phyloP scores from a whole-genome alignment of 2,888 invertebrate genomes.

The Dolichopus griseipennis region DNA sequence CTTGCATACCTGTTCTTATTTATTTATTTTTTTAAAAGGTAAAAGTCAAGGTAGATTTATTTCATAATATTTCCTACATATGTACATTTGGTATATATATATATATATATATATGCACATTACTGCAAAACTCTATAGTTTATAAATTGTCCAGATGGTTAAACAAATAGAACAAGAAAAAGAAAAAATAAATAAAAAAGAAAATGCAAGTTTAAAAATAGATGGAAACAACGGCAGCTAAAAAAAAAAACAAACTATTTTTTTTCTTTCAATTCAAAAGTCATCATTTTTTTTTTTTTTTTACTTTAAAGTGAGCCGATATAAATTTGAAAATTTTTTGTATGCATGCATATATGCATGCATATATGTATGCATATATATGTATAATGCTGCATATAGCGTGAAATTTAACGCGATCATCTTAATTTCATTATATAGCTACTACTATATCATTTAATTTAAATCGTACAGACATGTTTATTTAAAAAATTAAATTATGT shows the following conservation, averaged over 20 bases:
- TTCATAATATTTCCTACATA: background rate
- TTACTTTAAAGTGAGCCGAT: background rate
- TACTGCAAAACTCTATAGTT: background rate
- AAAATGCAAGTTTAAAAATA: too few species aligned
- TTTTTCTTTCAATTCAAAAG: too few species aligned
- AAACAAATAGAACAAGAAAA: background rate
- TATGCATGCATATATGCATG: too few species aligned
- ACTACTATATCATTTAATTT: too few species aligned
- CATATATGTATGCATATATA: too few species aligned
- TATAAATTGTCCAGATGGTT: background rate
- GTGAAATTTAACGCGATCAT: background rate
- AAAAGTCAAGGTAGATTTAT: slow-evolving; percentile 1
- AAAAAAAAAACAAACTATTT: too few species aligned
- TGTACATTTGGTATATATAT: background rate
- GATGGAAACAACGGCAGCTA: too few species aligned
- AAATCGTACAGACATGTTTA: too few species aligned
- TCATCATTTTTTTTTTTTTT: too few species aligned
- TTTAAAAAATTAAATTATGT: too few species aligned
- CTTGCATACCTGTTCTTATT: background rate
- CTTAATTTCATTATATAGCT: background rate
- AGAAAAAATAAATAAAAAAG: background rate
- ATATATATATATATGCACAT: background rate
- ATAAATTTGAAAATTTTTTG: too few species aligned
- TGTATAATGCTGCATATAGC: background rate
- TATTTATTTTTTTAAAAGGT: background rate